A percentile compares a stretch with the other conserved stretches of the same genome.
Evolutionary conservation across 2,797 vertebrate species (phyloP).

Genomic region (Chelonia mydas): DNA sequence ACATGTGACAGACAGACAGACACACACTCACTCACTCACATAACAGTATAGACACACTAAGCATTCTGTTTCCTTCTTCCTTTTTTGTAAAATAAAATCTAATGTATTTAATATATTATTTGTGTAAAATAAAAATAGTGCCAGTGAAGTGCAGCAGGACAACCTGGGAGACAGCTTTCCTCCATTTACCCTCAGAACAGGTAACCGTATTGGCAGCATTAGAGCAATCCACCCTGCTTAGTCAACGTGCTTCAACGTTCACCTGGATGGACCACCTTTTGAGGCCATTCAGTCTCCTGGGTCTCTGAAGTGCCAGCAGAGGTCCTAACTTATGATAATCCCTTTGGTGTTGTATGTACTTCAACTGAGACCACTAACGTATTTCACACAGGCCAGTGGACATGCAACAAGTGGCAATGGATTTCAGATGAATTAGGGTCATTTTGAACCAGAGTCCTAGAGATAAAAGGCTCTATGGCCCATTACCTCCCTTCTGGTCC

Average conservation of each 20-base stretch:
- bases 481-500: slow-evolving; percentile 53
- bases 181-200: not conserved
- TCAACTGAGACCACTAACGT: slow-evolving; percentile 23
- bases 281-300: slow-evolving; percentile 23
- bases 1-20: not conserved
- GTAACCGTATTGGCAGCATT: not conserved
- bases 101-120: not conserved
- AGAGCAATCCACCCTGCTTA: not conserved
- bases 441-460: slow-evolving; percentile 48
- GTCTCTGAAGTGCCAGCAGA: slow-evolving; percentile 38
- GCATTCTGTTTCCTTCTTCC: not conserved
- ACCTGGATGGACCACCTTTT: not conserved
- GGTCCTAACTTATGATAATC: slow-evolving; percentile 24
- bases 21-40: rapidly evolving
- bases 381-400: slow-evolving; percentile 32
- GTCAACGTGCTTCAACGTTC: not conserved
- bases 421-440: slow-evolving; percentile 45
- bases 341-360: slow-evolving; percentile 24
- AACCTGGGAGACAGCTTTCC: rapidly evolving
- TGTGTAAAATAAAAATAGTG: not conserved
- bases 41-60: not conserved
- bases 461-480: slow-evolving; percentile 50
- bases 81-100: not conserved
- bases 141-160: rapidly evolving
- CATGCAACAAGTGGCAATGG: slow-evolving; percentile 64